phyloP scores from a whole-genome alignment of 2,888 invertebrate genomes.

The Rhodophaea formosa region DNA sequence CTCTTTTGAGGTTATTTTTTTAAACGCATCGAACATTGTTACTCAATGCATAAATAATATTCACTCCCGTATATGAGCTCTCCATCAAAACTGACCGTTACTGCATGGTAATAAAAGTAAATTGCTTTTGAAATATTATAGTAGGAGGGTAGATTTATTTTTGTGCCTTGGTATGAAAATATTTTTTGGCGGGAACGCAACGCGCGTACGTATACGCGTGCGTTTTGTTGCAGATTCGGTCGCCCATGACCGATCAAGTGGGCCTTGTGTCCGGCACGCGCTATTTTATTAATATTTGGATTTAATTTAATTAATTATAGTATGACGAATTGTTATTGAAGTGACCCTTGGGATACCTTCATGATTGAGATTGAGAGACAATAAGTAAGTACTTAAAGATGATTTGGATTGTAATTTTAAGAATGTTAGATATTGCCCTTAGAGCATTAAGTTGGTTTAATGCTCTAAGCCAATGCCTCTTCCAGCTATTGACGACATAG shows the following conservation, averaged over 20 bases:
- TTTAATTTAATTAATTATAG: slow-evolving; percentile 68
- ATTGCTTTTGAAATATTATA: background rate
- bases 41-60: slow-evolving; percentile 33
- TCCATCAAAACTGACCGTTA: slow-evolving; percentile 33
- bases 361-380: too few relatives aligned
- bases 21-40: slow-evolving; percentile 48
- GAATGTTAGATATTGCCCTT: too few relatives aligned
- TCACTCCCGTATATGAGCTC: slow-evolving; percentile 17
- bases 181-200: slow-evolving; percentile 55
- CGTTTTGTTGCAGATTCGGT: slow-evolving; percentile 54
- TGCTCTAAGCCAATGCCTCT: too few relatives aligned
- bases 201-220: too few relatives aligned
- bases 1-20: slow-evolving; percentile 51
- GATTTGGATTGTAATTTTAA: too few relatives aligned
- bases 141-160: background rate
- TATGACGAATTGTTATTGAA: slow-evolving; percentile 20
- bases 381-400: background rate
- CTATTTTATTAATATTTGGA: slow-evolving; percentile 56
- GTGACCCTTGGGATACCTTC: background rate
- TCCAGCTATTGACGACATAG: too few relatives aligned
- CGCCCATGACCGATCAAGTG: slow-evolving; percentile 60
- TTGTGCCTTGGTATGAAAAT: slow-evolving; percentile 29
- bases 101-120: slow-evolving; percentile 24
- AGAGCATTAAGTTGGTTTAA: too few relatives aligned
- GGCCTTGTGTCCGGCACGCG: slow-evolving; percentile 65